A percentile compares a stretch with the other conserved stretches of the same genome.
Evolutionary conservation across 2,888 invertebrate genomes (phyloP).

Genomic region (Barypeithes pellucidus): DNA sequence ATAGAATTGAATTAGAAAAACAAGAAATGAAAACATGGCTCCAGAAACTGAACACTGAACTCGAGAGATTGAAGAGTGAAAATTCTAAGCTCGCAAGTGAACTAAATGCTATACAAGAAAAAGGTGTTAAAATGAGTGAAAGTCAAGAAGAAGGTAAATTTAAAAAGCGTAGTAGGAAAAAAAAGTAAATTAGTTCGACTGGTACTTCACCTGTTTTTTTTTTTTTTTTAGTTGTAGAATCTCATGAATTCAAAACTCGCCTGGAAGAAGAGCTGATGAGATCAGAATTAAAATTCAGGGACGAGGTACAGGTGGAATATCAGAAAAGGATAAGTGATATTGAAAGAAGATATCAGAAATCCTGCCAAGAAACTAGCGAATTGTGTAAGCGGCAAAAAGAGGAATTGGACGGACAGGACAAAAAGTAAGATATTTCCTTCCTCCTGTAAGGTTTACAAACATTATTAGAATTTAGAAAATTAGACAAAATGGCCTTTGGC

Average conservation of each 20-base stretch:
- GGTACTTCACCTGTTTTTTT: not conserved
- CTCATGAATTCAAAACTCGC: conserved; percentile 44
- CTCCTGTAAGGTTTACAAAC: not conserved
- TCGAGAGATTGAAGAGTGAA: conserved; percentile 54
- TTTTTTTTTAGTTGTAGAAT: conserved; percentile 30
- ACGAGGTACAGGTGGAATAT: conserved; percentile 62
- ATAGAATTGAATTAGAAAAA: conserved; percentile 52
- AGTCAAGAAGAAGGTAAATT: too few species aligned
- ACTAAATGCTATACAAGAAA: conserved; percentile 50
- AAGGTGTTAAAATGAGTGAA: not conserved
- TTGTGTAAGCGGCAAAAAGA: conserved; percentile 59
- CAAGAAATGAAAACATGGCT: conserved; percentile 50
- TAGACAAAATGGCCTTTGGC: too few species aligned
- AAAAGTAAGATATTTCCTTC: conserved; percentile 54
- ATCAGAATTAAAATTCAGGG: conserved; percentile 60
- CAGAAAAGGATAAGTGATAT: conserved; percentile 60
- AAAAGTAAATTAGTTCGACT: too few species aligned
- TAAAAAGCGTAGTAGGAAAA: too few species aligned
- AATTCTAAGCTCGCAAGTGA: conserved; percentile 53
- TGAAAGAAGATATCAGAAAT: conserved; percentile 61
- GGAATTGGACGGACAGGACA: conserved; percentile 60
- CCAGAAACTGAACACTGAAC: conserved; percentile 51
- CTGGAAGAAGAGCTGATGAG: conserved; percentile 58
- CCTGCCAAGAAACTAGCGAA: conserved; percentile 55
- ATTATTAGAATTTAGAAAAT: too few species aligned